Evolutionary conservation across 2,888 invertebrate species (phyloP).

Genomic region (Drosophila leonis): DNA sequence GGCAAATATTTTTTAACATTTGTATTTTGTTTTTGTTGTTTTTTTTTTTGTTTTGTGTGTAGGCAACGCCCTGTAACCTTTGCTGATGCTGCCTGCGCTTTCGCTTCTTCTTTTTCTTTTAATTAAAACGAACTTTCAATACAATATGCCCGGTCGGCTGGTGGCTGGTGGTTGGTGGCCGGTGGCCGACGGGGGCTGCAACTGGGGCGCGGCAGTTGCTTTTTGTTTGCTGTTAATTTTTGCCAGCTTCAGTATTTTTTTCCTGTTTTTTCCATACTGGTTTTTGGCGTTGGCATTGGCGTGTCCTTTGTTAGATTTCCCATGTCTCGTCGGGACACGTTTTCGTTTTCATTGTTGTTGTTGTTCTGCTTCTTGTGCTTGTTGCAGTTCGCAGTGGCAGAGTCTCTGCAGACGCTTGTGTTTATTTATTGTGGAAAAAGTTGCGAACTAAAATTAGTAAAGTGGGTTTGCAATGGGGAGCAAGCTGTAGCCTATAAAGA

Average conservation of each 20-base stretch:
- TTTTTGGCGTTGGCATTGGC: constrained; percentile 49
- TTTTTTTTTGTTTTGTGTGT: constrained; percentile 24
- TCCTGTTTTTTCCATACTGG: constrained; percentile 22
- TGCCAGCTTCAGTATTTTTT: constrained; percentile 28
- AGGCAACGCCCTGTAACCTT: constrained; percentile 65
- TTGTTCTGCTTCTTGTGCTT: constrained; percentile 23
- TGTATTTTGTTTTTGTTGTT: neutral
- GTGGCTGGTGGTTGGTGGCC: constrained; percentile 16
- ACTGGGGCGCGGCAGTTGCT: constrained; percentile 35
- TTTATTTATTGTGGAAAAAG: constrained; percentile 75
- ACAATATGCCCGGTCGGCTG: constrained; percentile 67
- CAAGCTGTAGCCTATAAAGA: constrained; percentile 49
- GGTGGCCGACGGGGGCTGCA: constrained; percentile 3
- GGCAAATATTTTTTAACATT: constrained; percentile 25
- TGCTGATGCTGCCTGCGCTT: constrained; percentile 29
- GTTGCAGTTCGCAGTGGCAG: constrained; percentile 30
- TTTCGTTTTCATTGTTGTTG: constrained; percentile 48
- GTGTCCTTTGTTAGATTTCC: constrained; percentile 70
- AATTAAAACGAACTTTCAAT: constrained; percentile 81
- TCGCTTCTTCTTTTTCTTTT: constrained; percentile 65
- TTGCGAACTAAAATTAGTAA: constrained; percentile 76
- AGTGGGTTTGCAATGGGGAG: constrained; percentile 42
- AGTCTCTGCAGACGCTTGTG: constrained; percentile 63
- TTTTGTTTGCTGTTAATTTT: constrained; percentile 78
- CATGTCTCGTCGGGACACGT: constrained; percentile 66